Evolutionary conservation across 2,797 vertebrate genomes (phyloP), one percentile per base, ranked within the genome.

Genomic region (Lacerta agilis): DNA sequence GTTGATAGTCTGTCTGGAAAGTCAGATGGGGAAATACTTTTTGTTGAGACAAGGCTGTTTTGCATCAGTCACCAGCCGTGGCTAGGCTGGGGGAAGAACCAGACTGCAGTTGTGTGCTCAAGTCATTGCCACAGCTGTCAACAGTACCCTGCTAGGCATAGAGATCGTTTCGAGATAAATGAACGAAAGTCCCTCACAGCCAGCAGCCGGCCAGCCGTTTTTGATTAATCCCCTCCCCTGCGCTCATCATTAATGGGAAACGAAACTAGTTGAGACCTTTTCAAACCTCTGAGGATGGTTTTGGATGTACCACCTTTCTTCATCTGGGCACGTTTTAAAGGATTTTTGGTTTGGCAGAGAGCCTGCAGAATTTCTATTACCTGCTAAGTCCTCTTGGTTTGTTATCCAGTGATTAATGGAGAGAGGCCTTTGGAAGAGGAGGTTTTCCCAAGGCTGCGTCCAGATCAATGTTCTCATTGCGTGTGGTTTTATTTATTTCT

Each of bases 111-210:
- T 8, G 36, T 5, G 79, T 41, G 17, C 73, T 84, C 75, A 36
- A 55, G 78, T 86, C 25, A 23, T 78, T 72, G 5, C 3, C 27
- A 0, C 2, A 13, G 15, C 85, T 49, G 61, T 45, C 58, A 55
- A 55, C 13, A 43, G 81, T 82, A 86, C 25, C 17, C 10, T 17
- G 33, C 78, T 72, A 0, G 4, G 85, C 78, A n/a, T 69, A 29
- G n/a, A 9, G 72, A 77, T 76, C 4, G 18, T 82, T 90, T 25
- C 11, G n/a, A 77, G 71, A 66, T 79, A 64, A 0, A 0, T 69
- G 72, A 86, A 87, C 76, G 90, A 90, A 90, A 89, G 69, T 33
- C 77, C 61, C 81, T 81, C 38, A 17, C 20, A 8, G 10, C 25
- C 20, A 72, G 45, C 20, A 72, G 45, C 25, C 20, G 72, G 45